Evolutionary conservation across 2,888 invertebrate genomes (phyloP).

Genomic region (Cerastoderma edule): DNA sequence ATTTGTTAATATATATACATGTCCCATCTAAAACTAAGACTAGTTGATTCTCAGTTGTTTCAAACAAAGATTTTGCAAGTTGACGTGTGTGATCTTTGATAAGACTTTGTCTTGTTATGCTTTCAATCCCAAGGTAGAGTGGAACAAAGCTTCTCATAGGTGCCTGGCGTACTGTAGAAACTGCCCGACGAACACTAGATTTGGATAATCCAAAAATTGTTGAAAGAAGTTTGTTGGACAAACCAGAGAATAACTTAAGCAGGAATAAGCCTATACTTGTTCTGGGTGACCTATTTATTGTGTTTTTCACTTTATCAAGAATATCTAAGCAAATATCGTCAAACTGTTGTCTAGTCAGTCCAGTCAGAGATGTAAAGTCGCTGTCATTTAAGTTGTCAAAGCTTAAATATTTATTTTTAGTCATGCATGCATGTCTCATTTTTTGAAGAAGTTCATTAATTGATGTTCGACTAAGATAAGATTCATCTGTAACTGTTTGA

Average conservation of each 20-base stretch:
- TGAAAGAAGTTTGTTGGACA: conserved; percentile 48
- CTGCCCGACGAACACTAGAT: conserved; percentile 45
- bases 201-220: conserved; percentile 40
- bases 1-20: conserved; percentile 54
- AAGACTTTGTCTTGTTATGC: conserved; percentile 34
- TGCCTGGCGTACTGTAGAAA: conserved; percentile 32
- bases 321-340: conserved; percentile 32
- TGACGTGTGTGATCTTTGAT: conserved; percentile 45
- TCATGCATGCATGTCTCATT: neutral
- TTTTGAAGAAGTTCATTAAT: neutral
- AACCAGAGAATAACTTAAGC: conserved; percentile 40
- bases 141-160: conserved; percentile 40
- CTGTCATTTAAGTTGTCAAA: conserved; percentile 13
- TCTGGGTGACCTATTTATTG: conserved; percentile 26
- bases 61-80: conserved; percentile 42
- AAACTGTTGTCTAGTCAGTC: conserved; percentile 35
- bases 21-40: conserved; percentile 55
- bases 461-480: neutral
- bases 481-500: neutral
- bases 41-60: neutral
- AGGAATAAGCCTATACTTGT: conserved; percentile 51
- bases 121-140: conserved; percentile 29
- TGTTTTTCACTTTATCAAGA: conserved; percentile 26
- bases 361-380: conserved; percentile 30
- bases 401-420: neutral